A percentile compares a stretch with the other conserved stretches of the same genome.
phyloP scores from a whole-genome alignment of 2,113 vertebrate genomes.

The Syngnathus scovelli region DNA sequence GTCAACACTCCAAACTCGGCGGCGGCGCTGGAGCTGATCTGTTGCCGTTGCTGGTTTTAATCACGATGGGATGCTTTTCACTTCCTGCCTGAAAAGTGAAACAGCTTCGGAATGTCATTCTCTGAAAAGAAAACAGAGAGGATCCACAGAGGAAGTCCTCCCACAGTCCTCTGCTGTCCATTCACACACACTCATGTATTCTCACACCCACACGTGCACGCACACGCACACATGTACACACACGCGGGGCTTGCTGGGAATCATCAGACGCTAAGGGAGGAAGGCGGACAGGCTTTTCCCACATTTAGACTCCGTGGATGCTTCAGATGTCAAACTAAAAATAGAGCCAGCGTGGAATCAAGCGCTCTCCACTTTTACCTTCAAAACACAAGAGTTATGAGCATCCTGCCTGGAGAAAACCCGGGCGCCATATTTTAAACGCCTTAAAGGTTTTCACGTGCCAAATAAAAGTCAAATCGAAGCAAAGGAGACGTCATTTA shows the following conservation, averaged over 20 bases:
- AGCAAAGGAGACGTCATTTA: background rate
- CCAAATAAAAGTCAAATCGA: background rate
- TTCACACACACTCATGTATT: conserved; percentile 47
- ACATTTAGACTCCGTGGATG: conserved; percentile 96
- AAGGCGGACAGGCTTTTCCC: conserved; percentile 99
- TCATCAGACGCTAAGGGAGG: conserved; percentile 94
- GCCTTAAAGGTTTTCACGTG: background rate
- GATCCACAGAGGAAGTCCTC: conserved; percentile 97
- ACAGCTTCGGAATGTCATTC: conserved; percentile 99
- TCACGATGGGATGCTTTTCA: conserved; percentile 92
- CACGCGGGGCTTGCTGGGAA: conserved; percentile 82
- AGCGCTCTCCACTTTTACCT: conserved; percentile 10
- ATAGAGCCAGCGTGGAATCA: conserved; percentile 75
- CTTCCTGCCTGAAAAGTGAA: conserved; percentile 99
- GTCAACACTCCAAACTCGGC: conserved; percentile 80
- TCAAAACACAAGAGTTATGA: conserved; percentile 6
- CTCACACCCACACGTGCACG: conserved; percentile 35
- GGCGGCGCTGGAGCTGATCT: conserved; percentile 83
- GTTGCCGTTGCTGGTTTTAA: conserved; percentile 89
- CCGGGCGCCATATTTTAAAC: background rate
- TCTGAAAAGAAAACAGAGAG: conserved; percentile 99
- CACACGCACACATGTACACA: conserved; percentile 21
- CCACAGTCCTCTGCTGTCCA: conserved; percentile 81
- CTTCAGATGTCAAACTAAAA: conserved; percentile 96
- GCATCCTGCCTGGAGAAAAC: background rate